A percentile compares a stretch with the other conserved stretches of the same genome.
Evolutionary conservation across 1,140 invertebrate species (phyloP).

Genomic region (Lucilia cuprina): DNA sequence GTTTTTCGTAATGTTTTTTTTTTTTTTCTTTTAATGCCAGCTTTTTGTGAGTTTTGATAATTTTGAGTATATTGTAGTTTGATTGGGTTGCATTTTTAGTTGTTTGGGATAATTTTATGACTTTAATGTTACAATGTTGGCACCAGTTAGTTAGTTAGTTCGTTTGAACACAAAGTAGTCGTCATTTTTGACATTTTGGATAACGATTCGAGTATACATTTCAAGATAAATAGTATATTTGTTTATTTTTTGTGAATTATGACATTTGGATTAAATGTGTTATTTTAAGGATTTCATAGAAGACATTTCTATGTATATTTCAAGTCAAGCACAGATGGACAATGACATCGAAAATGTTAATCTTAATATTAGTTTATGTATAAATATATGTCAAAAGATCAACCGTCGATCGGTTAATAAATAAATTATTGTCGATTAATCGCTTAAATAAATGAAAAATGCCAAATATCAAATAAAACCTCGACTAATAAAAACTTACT

Average conservation of each 20-base stretch:
- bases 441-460: no score
- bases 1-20: not conserved
- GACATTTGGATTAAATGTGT: no score
- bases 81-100: not conserved
- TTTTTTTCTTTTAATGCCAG: not conserved
- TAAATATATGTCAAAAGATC: no score
- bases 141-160: not conserved
- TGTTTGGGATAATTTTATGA: not conserved
- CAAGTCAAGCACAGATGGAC: no score
- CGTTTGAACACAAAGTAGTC: not conserved
- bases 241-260: not conserved
- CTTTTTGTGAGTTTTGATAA: not conserved
- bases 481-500: no score
- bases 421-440: no score
- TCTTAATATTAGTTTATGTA: no score
- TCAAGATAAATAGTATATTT: not conserved
- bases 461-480: no score
- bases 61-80: not conserved
- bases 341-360: no score
- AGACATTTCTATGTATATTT: no score
- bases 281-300: no score
- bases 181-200: not conserved
- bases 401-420: no score
- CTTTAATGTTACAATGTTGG: not conserved
- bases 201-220: not conserved